phyloP scores from a whole-genome alignment of 2,797 vertebrate genomes.

The Anabas testudineus region DNA sequence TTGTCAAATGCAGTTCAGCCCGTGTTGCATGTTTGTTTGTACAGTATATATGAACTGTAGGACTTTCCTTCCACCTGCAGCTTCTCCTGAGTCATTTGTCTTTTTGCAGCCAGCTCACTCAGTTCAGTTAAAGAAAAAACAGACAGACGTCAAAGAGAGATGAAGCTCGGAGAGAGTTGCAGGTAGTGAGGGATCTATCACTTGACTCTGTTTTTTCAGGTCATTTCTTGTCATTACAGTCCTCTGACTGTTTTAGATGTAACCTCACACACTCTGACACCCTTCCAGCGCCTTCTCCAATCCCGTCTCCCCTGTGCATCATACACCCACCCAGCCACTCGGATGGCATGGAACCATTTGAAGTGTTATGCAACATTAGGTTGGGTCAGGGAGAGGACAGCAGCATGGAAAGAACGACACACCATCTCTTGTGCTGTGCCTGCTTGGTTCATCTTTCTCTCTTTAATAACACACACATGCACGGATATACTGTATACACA shows the following conservation, averaged over 20 bases:
- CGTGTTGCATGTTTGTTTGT: neutral
- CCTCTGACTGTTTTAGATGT: constrained; percentile 33
- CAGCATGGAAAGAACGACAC: constrained; percentile 39
- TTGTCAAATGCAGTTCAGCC: neutral
- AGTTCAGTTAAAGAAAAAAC: neutral
- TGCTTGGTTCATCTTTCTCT: constrained; percentile 3
- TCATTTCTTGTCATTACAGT: constrained; percentile 33
- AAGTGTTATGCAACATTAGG: constrained; percentile 52
- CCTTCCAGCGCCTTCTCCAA: neutral
- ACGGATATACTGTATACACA: too few species aligned
- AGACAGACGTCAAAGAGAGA: constrained; percentile 6
- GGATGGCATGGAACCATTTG: constrained; percentile 43
- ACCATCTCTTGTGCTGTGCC: constrained; percentile 20
- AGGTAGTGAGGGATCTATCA: constrained; percentile 30
- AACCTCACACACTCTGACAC: neutral
- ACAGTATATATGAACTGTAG: too few species aligned
- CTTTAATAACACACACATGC: neutral
- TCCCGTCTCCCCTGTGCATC: neutral
- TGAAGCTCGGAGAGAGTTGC: neutral
- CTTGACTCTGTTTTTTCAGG: constrained; percentile 24
- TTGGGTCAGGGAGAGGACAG: constrained; percentile 67
- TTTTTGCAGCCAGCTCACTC: constrained; percentile 1
- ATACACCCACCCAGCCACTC: constrained; percentile 22
- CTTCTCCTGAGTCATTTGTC: constrained; percentile 1
- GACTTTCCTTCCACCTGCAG: constrained; percentile 4